phyloP scores from a whole-genome alignment of 1,140 invertebrate genomes.

The Dysdera silvatica region DNA sequence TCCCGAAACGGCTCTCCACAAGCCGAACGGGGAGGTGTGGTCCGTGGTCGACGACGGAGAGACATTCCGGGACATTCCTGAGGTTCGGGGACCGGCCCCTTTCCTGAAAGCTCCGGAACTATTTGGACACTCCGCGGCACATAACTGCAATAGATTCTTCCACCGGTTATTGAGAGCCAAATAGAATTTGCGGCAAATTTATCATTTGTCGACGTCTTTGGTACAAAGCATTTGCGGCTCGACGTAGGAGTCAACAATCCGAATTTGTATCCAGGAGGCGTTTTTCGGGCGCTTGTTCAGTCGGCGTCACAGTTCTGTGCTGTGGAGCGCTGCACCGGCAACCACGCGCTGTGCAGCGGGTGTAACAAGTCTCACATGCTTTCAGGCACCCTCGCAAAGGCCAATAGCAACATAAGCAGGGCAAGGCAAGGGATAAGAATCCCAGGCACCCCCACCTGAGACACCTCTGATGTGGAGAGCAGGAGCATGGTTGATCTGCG shows the following conservation, averaged over 20 bases:
- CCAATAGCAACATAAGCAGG: constrained; percentile 86
- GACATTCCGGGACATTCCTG: too few relatives aligned
- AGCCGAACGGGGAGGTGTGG: too few relatives aligned
- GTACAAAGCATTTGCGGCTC: constrained; percentile 10
- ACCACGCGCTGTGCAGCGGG: constrained; percentile 62
- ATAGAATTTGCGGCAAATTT: too few relatives aligned
- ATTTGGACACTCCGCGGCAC: too few relatives aligned
- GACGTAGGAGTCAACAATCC: constrained; percentile 34
- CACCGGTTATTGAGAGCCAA: too few relatives aligned
- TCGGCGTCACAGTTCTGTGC: constrained; percentile 21
- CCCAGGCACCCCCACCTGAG: constrained; percentile 76
- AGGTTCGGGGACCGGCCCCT: too few relatives aligned
- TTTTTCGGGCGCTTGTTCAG: constrained; percentile 49
- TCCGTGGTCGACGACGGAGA: too few relatives aligned
- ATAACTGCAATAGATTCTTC: too few relatives aligned
- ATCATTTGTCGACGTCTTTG: too few relatives aligned
- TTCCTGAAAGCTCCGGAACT: too few relatives aligned
- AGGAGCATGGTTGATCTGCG: constrained; percentile 79
- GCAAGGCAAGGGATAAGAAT: constrained; percentile 66
- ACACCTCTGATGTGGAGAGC: constrained; percentile 58
- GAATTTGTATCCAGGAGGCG: constrained; percentile 49
- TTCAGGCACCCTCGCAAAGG: constrained; percentile 71
- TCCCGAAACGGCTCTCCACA: too few relatives aligned
- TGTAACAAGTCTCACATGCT: constrained; percentile 70
- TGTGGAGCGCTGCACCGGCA: constrained; percentile 48